Percentiles rank a stretch among this genome's conserved stretches.
These are phyloP conservation scores for Cheilosia soror DNA, from an alignment of 2,888 invertebrate genomes.

Conservation along the genomic window DNA sequence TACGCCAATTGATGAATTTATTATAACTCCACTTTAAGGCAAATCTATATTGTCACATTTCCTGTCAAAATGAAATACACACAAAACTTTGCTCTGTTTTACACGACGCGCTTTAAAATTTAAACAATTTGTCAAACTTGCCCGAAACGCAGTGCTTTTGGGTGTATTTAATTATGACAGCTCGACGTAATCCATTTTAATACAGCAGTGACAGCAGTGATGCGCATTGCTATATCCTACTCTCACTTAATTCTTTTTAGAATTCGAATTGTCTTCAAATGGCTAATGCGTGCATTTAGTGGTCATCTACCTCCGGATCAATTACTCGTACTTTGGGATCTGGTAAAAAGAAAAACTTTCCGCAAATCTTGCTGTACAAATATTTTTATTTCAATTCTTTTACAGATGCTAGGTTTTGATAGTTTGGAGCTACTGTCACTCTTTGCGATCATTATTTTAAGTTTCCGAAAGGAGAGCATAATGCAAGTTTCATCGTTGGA, in stretches of 20 bases:
- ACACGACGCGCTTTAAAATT: too few relatives aligned
- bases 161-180: too few relatives aligned
- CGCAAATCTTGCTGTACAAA: background rate
- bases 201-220: too few relatives aligned
- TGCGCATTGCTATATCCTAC: too few relatives aligned
- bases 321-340: conserved; percentile 95
- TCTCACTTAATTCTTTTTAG: conserved; percentile 84
- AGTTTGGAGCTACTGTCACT: conserved; percentile 94
- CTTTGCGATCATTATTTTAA: conserved; percentile 93
- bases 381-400: background rate
- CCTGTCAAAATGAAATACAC: too few relatives aligned
- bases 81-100: too few relatives aligned
- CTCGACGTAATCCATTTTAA: too few relatives aligned
- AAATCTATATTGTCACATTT: too few relatives aligned
- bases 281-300: conserved; percentile 98
- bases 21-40: too few relatives aligned
- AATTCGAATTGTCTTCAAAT: conserved; percentile 95
- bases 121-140: too few relatives aligned
- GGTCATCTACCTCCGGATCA: conserved; percentile 97
- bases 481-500: conserved; percentile 90
- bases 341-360: conserved; percentile 83
- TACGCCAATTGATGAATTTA: too few relatives aligned
- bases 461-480: conserved; percentile 93
- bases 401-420: conserved; percentile 92
- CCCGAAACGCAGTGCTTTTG: too few relatives aligned